Percentiles rank a stretch among this genome's conserved stretches.
These are phyloP conservation scores for Trichomalopsis sarcophagae DNA, from an alignment of 1,140 invertebrate genomes.

Conservation along the genomic window DNA sequence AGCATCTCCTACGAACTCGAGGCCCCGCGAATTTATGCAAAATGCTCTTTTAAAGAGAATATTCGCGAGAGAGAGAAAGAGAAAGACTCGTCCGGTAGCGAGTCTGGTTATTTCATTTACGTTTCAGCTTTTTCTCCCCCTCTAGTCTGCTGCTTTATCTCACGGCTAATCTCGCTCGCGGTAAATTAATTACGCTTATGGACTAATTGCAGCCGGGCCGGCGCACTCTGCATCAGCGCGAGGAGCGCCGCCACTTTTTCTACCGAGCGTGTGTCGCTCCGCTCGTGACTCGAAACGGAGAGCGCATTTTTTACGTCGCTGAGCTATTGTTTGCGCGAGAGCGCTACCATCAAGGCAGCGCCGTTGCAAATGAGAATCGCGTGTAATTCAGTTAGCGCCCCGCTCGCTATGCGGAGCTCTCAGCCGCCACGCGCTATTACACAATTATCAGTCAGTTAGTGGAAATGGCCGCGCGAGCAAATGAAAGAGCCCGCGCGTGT, in stretches of 20 bases:
- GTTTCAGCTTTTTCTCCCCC: neutral
- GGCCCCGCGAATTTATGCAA: neutral
- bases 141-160: neutral
- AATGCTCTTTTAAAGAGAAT: neutral
- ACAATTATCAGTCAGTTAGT: slow-evolving; percentile 4
- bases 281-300: too few relatives aligned
- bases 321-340: too few relatives aligned
- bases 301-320: too few relatives aligned
- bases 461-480: neutral
- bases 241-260: too few relatives aligned
- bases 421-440: neutral
- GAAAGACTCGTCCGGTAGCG: neutral
- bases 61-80: neutral
- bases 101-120: slow-evolving; percentile 1
- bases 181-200: slow-evolving; percentile 39
- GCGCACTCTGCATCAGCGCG: neutral
- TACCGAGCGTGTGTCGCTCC: too few relatives aligned
- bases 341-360: too few relatives aligned
- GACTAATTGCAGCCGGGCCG: neutral
- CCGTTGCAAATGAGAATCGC: neutral
- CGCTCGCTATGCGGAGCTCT: neutral
- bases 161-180: slow-evolving; percentile 3
- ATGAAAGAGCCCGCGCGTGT: neutral
- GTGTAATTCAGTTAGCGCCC: neutral
- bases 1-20: neutral